A percentile compares a stretch with the other conserved stretches of the same genome.
phyloP scores from a whole-genome alignment of 1,140 invertebrate genomes.

The Chironomus striatipennis region DNA sequence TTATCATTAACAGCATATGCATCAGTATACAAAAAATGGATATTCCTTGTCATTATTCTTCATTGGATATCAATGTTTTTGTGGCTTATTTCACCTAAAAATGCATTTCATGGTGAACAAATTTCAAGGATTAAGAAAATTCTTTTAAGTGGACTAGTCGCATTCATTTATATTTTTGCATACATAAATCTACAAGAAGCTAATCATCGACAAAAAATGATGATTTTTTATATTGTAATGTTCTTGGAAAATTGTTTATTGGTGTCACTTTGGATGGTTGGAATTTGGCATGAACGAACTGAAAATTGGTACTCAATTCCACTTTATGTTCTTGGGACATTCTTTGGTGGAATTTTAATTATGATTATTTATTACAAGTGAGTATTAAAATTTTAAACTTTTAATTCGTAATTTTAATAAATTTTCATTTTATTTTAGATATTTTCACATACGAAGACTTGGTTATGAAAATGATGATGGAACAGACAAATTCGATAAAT shows the following conservation, averaged over 20 bases:
- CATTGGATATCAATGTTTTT: constrained; percentile 79
- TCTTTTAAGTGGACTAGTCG: constrained; percentile 62
- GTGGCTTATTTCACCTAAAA: constrained; percentile 77
- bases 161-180: constrained; percentile 82
- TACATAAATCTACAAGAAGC: constrained; percentile 80
- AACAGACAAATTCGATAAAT: constrained; percentile 36
- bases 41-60: constrained; percentile 68
- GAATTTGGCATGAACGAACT: constrained; percentile 38
- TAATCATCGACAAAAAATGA: constrained; percentile 71
- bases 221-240: constrained; percentile 86
- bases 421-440: constrained; percentile 40
- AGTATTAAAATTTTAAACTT: constrained; percentile 21
- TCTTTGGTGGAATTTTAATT: constrained; percentile 68
- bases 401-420: neutral
- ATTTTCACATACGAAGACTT: constrained; percentile 57
- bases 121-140: constrained; percentile 56
- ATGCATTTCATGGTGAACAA: constrained; percentile 72
- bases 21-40: constrained; percentile 72
- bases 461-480: constrained; percentile 45
- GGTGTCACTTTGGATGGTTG: constrained; percentile 60
- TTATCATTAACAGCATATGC: constrained; percentile 78
- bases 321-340: constrained; percentile 52
- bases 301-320: constrained; percentile 41
- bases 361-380: constrained; percentile 77
- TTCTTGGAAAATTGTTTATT: constrained; percentile 76